Percentiles rank a stretch among this genome's conserved stretches.
Evolutionary conservation across 1,140 invertebrate genomes (phyloP).

Genomic region (Trichomalopsis sarcophagae): DNA sequence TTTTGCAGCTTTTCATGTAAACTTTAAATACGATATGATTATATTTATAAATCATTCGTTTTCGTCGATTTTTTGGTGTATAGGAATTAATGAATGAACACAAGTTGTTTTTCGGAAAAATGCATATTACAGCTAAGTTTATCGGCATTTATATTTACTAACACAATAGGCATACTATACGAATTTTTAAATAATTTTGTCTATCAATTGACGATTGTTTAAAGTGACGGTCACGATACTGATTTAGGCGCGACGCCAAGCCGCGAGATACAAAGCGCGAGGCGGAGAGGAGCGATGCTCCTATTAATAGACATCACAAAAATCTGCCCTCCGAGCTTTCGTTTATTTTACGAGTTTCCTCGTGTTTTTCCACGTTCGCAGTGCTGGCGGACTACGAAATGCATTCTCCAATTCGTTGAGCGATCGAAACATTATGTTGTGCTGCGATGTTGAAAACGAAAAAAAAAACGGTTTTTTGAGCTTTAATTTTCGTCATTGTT

Average conservation of each 20-base stretch:
- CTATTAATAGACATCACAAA: slow-evolving; percentile 36
- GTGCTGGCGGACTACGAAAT: neutral
- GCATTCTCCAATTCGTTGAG: neutral
- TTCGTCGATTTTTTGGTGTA: no score
- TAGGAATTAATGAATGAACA: no score
- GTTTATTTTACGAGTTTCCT: neutral
- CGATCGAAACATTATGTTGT: neutral
- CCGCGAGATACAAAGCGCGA: slow-evolving; percentile 12
- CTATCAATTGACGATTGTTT: neutral
- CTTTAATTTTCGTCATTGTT: neutral
- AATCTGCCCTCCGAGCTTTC: neutral
- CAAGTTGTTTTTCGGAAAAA: no score
- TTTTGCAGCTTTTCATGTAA: no score
- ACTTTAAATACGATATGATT: no score
- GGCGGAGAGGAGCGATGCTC: neutral
- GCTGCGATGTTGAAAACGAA: neutral
- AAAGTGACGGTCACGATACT: neutral
- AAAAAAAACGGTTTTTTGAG: neutral
- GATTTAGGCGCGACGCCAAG: neutral
- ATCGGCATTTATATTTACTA: no score
- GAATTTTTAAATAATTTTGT: no score
- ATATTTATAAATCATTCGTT: no score
- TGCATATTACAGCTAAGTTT: no score
- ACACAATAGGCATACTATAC: no score
- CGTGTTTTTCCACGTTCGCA: neutral